Percentiles rank a stretch among this genome's conserved stretches.
These are phyloP conservation scores for Tetranychus urticae DNA, from an alignment of 1,140 invertebrate genomes.

Conservation along the genomic window DNA sequence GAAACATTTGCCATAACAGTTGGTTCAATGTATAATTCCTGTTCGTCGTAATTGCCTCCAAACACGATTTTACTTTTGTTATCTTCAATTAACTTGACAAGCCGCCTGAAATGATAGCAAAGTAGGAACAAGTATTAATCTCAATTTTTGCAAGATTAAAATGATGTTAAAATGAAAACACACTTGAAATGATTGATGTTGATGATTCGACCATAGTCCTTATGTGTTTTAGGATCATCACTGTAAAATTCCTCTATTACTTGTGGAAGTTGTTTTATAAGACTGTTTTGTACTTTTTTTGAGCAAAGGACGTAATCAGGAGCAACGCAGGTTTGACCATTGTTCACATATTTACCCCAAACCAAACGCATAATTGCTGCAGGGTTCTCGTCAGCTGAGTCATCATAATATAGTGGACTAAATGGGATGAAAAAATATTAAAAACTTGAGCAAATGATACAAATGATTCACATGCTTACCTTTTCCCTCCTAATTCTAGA, in stretches of 20 bases:
- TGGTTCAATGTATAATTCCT: conserved; percentile 18
- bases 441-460: not conserved
- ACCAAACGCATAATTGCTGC: conserved; percentile 52
- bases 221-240: conserved; percentile 45
- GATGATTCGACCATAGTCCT: conserved; percentile 63
- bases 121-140: not conserved
- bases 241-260: conserved; percentile 65
- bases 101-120: not conserved
- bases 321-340: conserved; percentile 90
- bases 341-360: conserved; percentile 86
- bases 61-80: conserved; percentile 14
- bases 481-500: conserved; percentile 70
- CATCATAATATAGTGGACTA: conserved; percentile 64
- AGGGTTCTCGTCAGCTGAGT: conserved; percentile 37
- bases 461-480: conserved; percentile 2
- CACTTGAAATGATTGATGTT: conserved; percentile 51
- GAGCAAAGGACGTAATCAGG: conserved; percentile 90
- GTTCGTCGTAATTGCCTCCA: conserved; percentile 20
- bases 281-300: conserved; percentile 22
- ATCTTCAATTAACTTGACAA: conserved; percentile 1
- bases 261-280: conserved; percentile 26
- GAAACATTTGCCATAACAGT: conserved; percentile 21
- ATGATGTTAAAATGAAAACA: conserved; percentile 10
- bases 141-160: not conserved
- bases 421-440: not conserved